These are phyloP conservation scores for Brachionus angularis DNA, from an alignment of 1,140 invertebrate genomes.

Conservation along the genomic window DNA sequence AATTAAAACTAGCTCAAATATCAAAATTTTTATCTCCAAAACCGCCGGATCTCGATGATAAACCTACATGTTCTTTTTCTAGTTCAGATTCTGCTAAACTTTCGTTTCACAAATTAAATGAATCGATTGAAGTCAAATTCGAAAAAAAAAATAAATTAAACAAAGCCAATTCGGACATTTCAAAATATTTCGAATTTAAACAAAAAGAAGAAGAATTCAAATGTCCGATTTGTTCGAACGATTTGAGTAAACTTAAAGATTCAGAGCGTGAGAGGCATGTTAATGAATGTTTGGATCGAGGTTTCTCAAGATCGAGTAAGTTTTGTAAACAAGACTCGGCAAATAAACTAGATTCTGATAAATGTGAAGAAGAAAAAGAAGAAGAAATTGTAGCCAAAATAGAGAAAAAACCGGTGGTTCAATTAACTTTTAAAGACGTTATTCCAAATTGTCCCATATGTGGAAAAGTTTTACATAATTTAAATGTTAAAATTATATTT, in stretches of 20 bases:
- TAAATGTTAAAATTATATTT: conserved; percentile 25
- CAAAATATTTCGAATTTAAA: conserved; percentile 8
- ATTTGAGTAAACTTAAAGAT: conserved; percentile 18
- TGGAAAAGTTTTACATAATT: conserved; percentile 38
- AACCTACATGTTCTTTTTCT: background rate
- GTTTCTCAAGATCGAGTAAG: background rate
- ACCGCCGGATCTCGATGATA: background rate
- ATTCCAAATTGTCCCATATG: conserved; percentile 41
- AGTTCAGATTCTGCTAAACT: background rate
- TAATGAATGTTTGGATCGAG: conserved; percentile 22
- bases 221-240: conserved; percentile 16
- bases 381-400: background rate
- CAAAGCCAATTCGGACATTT: conserved; percentile 15
- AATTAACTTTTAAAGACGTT: conserved; percentile 8
- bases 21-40: conserved; percentile 28
- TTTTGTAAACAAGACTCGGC: background rate
- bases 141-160: conserved; percentile 12
- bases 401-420: too few relatives aligned
- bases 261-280: conserved; percentile 12
- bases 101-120: conserved; percentile 8
- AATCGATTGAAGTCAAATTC: conserved; percentile 11
- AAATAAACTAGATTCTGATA: conserved; percentile 24
- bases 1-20: conserved; percentile 26
- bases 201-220: background rate
- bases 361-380: background rate